phyloP scores from a whole-genome alignment of 1,140 invertebrate species.

The Tetramorium alpestre region DNA sequence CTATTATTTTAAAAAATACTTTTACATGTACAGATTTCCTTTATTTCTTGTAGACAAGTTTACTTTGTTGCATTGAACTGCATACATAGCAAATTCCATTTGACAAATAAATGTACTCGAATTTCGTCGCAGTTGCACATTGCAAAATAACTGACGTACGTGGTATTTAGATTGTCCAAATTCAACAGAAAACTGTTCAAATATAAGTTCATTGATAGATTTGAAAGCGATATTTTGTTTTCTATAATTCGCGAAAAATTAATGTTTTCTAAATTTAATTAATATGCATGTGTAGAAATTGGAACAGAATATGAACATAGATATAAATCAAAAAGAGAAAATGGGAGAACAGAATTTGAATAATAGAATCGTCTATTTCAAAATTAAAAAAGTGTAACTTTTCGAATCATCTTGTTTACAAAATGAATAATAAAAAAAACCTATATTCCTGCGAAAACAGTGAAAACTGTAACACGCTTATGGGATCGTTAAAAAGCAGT shows the following conservation, averaged over 20 bases:
- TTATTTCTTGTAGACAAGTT: neutral
- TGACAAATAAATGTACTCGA: neutral
- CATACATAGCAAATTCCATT: neutral
- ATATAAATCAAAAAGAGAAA: neutral
- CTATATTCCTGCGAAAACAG: slow-evolving; percentile 38
- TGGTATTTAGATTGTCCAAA: neutral
- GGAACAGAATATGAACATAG: neutral
- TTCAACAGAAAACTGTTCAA: neutral
- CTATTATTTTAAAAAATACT: neutral
- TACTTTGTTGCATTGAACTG: neutral
- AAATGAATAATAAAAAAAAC: neutral
- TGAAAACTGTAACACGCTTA: slow-evolving; percentile 51
- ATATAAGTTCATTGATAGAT: neutral
- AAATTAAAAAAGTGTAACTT: neutral
- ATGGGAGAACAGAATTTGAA: neutral
- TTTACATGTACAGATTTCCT: neutral
- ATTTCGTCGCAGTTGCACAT: slow-evolving; percentile 10
- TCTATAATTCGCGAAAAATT: neutral
- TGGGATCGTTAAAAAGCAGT: slow-evolving; percentile 66
- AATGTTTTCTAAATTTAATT: neutral
- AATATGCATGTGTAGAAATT: neutral
- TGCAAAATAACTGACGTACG: neutral
- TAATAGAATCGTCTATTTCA: neutral
- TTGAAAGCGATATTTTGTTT: neutral
- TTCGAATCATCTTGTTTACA: neutral